A percentile compares a stretch with the other conserved stretches of the same genome.
Evolutionary conservation across 2,113 vertebrate species (phyloP).

Genomic region (Nycticebus coucang): DNA sequence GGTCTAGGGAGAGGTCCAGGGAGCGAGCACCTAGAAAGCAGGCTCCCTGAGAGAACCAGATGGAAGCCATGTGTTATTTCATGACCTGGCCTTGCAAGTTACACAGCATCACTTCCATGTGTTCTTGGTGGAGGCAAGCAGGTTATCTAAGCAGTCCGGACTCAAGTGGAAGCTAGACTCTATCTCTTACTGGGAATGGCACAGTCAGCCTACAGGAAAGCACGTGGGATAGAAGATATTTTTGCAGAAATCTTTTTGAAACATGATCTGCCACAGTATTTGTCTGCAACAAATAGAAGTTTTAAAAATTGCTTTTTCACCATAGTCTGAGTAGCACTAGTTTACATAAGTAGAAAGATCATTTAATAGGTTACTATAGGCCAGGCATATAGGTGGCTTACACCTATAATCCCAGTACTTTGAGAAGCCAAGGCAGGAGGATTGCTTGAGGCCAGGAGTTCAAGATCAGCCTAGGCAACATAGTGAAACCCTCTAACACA

Average conservation of each 20-base stretch:
- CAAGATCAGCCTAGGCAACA: too few relatives aligned
- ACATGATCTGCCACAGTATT: neutral
- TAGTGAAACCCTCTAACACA: too few relatives aligned
- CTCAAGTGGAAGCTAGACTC: neutral
- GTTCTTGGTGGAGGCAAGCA: neutral
- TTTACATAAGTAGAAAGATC: neutral
- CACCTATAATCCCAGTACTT: too few relatives aligned
- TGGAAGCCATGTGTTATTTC: neutral
- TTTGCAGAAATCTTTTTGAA: neutral
- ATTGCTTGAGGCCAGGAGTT: too few relatives aligned
- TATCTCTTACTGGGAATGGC: neutral
- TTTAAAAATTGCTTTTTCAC: neutral
- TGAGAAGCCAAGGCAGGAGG: too few relatives aligned
- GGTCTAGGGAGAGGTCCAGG: too few relatives aligned
- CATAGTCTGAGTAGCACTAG: neutral
- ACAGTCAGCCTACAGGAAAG: neutral
- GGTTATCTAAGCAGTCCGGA: neutral
- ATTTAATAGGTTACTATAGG: too few relatives aligned
- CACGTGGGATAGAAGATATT: fast-evolving
- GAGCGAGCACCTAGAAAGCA: neutral
- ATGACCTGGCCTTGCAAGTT: neutral
- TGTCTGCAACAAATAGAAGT: neutral
- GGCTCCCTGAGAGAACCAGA: neutral
- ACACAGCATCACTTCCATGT: neutral
- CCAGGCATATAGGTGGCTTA: too few relatives aligned